Evolutionary conservation across 2,113 vertebrate species (phyloP).

Genomic region (Nothoprocta perdicaria): DNA sequence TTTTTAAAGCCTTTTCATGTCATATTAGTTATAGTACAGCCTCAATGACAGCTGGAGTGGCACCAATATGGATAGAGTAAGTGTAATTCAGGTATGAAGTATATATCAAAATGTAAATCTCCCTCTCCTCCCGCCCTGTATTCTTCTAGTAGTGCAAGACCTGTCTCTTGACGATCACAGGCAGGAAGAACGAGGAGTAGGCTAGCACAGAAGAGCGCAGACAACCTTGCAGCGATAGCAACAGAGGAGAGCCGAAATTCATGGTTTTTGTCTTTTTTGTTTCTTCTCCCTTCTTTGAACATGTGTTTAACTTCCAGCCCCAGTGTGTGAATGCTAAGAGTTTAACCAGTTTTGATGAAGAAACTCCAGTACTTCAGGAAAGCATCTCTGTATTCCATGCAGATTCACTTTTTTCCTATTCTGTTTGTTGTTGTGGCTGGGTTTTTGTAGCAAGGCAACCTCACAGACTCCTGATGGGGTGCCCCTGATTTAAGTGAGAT

Average conservation of each 20-base stretch:
- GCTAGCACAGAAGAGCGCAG: background rate
- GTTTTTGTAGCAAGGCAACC: background rate
- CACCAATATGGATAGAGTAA: background rate
- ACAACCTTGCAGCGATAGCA: background rate
- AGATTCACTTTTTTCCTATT: background rate
- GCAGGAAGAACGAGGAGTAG: background rate
- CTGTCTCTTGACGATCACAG: rapidly evolving
- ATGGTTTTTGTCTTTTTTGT: too few relatives aligned
- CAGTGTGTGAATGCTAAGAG: background rate
- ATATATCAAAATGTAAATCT: background rate
- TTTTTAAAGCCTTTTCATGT: constrained; percentile 38
- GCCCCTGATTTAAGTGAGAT: constrained; percentile 21
- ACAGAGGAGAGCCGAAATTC: background rate
- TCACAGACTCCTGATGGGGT: background rate
- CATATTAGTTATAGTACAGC: background rate
- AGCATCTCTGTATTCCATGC: background rate
- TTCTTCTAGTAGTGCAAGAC: background rate
- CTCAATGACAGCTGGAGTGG: background rate
- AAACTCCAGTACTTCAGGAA: background rate
- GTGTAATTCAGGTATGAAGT: background rate
- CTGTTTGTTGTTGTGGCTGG: background rate
- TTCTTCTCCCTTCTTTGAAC: too few relatives aligned
- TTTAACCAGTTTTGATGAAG: background rate
- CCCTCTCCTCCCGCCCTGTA: too few relatives aligned
- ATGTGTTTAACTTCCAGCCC: rapidly evolving